phyloP scores from a whole-genome alignment of 2,888 invertebrate genomes.

The Neoascia interrupta region DNA sequence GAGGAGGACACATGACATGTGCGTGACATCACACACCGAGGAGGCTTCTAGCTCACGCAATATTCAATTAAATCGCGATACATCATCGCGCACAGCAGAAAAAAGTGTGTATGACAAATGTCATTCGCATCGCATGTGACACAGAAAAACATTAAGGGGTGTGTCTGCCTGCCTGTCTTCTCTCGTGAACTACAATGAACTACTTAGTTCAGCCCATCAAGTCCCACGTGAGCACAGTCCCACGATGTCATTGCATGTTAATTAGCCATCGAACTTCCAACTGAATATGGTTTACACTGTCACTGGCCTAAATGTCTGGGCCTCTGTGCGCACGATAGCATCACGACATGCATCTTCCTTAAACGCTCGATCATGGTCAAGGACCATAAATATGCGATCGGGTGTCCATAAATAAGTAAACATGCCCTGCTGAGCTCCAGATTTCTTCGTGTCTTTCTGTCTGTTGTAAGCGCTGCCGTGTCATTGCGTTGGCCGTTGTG shows the following conservation, averaged over 20 bases:
- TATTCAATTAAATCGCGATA: slow-evolving; percentile 62
- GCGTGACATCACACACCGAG: slow-evolving; percentile 38
- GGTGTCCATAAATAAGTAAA: slow-evolving; percentile 70
- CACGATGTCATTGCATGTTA: slow-evolving; percentile 63
- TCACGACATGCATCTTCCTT: slow-evolving; percentile 65
- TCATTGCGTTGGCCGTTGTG: slow-evolving; percentile 52
- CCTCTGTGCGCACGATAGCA: slow-evolving; percentile 39
- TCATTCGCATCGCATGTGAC: slow-evolving; percentile 24
- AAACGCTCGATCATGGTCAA: slow-evolving; percentile 70
- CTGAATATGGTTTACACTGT: slow-evolving; percentile 46
- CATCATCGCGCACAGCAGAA: slow-evolving; percentile 41
- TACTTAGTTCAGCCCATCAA: slow-evolving; percentile 1
- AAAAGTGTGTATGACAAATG: slow-evolving; percentile 38
- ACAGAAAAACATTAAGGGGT: slow-evolving; percentile 25
- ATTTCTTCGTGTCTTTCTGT: slow-evolving; percentile 43
- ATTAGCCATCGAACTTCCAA: slow-evolving; percentile 52
- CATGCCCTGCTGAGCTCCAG: slow-evolving; percentile 70
- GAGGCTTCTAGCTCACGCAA: slow-evolving; percentile 59
- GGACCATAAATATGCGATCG: slow-evolving; percentile 70
- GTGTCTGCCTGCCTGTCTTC: slow-evolving; percentile 42
- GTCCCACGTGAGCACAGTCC: slow-evolving; percentile 26
- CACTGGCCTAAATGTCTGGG: slow-evolving; percentile 62
- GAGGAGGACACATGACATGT: slow-evolving; percentile 26
- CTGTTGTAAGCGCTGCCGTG: slow-evolving; percentile 17
- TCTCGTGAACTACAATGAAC: too few relatives aligned